phyloP scores from a whole-genome alignment of 92 coral and sea anemone species.

The Bergia sp. region DNA sequence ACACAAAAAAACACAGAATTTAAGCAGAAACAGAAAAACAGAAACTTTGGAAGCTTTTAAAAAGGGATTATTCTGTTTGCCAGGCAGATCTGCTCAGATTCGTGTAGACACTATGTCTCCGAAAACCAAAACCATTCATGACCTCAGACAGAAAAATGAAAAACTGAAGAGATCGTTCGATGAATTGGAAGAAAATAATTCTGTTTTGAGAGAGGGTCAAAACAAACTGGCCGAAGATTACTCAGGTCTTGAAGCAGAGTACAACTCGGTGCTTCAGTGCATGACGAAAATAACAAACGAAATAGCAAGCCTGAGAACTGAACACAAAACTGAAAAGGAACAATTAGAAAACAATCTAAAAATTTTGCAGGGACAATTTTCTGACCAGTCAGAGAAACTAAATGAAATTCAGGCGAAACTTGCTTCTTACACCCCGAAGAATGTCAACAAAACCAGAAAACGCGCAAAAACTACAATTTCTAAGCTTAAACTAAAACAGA shows the following conservation, averaged over 20 bases:
- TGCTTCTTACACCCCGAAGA: constrained; percentile 47
- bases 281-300: too few relatives aligned
- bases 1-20: constrained; percentile 25
- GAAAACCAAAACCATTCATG: constrained; percentile 25
- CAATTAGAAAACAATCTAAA: background rate
- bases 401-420: constrained; percentile 43
- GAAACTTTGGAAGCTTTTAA: constrained; percentile 21
- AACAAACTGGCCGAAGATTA: constrained; percentile 3
- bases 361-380: background rate
- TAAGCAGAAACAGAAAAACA: constrained; percentile 17
- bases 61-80: constrained; percentile 17
- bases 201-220: constrained; percentile 13
- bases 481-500: constrained; percentile 30
- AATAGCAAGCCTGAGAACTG: background rate
- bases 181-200: constrained; percentile 17
- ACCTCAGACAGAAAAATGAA: constrained; percentile 13
- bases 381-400: constrained; percentile 6
- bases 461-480: constrained; percentile 38
- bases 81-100: constrained; percentile 8
- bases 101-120: constrained; percentile 28
- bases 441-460: constrained; percentile 42
- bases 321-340: background rate
- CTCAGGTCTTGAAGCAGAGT: background rate
- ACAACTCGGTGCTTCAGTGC: too few relatives aligned
- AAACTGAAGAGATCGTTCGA: constrained; percentile 17